Evolutionary conservation across 2,113 vertebrate genomes (phyloP).

Genomic region (Naja naja): DNA sequence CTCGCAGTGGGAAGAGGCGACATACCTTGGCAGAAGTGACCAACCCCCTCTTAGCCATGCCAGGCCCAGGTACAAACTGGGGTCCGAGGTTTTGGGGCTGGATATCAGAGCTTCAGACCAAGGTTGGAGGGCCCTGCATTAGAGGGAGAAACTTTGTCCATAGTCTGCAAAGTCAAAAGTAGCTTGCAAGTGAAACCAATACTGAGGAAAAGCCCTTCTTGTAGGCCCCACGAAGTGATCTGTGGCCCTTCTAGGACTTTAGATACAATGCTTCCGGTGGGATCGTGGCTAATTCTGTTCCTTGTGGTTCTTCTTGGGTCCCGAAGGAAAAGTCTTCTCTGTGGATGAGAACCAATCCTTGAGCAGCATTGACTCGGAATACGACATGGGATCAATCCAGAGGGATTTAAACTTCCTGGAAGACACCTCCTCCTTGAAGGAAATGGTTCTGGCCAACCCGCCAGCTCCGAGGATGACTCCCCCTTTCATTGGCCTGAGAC

Average conservation of each 20-base stretch:
- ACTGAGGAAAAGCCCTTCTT: background rate
- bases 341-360: conserved; percentile 86
- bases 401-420: conserved; percentile 85
- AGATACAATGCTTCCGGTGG: background rate
- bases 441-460: conserved; percentile 76
- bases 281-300: background rate
- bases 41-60: conserved; percentile 79
- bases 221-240: background rate
- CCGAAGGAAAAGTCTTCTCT: conserved; percentile 84
- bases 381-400: conserved; percentile 86
- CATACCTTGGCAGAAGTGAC: conserved; percentile 96
- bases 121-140: background rate
- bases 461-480: conserved; percentile 68
- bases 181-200: background rate
- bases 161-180: background rate
- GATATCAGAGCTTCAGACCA: too few relatives aligned
- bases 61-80: conserved; percentile 76
- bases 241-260: background rate
- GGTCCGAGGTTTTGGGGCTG: background rate
- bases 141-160: background rate
- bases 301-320: background rate
- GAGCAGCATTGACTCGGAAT: conserved; percentile 88
- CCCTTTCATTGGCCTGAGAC: conserved; percentile 80
- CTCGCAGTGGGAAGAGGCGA: conserved; percentile 85
- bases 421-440: conserved; percentile 80